Evolutionary conservation across 2,888 invertebrate species (phyloP).

Genomic region (Beris chalybata): DNA sequence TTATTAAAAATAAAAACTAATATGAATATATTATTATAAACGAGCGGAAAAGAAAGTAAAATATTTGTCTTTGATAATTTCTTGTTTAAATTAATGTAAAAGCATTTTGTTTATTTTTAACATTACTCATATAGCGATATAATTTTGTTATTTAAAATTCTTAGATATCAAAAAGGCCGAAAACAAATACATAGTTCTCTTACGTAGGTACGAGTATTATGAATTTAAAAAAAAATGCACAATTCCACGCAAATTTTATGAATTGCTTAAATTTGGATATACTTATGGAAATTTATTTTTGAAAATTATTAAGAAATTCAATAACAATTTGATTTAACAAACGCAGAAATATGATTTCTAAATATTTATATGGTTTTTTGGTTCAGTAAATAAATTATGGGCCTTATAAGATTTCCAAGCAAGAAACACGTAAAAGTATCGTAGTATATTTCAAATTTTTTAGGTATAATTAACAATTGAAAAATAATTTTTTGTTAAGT

Average conservation of each 20-base stretch:
- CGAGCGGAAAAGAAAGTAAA: constrained; percentile 8
- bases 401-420: constrained; percentile 32
- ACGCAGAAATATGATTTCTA: no score
- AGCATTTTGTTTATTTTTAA: constrained; percentile 4
- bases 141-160: constrained; percentile 6
- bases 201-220: no score
- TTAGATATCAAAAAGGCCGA: background rate
- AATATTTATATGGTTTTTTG: no score
- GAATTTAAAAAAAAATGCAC: no score
- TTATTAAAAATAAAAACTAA: background rate
- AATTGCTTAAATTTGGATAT: no score
- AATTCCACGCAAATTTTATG: no score
- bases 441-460: constrained; percentile 5
- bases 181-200: no score
- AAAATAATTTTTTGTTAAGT: constrained; percentile 16
- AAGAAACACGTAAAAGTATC: background rate
- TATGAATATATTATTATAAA: constrained; percentile 3
- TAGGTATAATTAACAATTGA: constrained; percentile 14
- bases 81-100: constrained; percentile 12
- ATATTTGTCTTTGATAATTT: constrained; percentile 21
- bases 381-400: constrained; percentile 19
- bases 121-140: background rate
- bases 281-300: no score
- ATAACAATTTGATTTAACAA: no score
- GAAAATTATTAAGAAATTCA: no score